Base-by-base conservation (phyloP, 2,888 invertebrate species). In the Unio pictorum region DNA sequence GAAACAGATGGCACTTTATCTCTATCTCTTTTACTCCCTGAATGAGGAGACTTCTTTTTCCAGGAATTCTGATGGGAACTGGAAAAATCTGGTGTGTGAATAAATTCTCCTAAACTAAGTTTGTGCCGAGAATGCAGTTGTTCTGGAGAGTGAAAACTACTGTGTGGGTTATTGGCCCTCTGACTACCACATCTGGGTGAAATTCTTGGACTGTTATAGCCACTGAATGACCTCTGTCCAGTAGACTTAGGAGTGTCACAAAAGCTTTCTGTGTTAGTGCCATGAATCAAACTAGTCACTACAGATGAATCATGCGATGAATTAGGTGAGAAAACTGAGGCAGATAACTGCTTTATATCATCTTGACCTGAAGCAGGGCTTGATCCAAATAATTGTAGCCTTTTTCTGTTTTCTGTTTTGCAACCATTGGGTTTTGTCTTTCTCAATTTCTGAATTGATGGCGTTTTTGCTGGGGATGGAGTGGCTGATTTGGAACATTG, bases 391-490 rank as follows among this genome's bases (percentile, higher is more conserved):
- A 85, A 68, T 70, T 85, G 84, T 23, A 82, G 78, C 55, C 84
- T 71, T 54, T 83, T 84, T 7, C 74, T 60, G 65, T 72, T 74
- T 6, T 69, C 69, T 6, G 67, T 17, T 28, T 66, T 61, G 28
- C 61, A 64, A 55, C 69, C 75, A 56, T 70, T 69, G 15, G 68
- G 64, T 3, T 66, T 68, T 30, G 76, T 62, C 57, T 79, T 81
- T 61, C 74, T 75, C 23, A 81, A 34, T 72, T 80, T 84, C 63
- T 81, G 76, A 64, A 79, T 65, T 15, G 78, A 79, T n/a, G 84
- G 85, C 8, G 85, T 87, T 69, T 87, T 87, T 4, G 81, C 81
- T 20, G 87, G 87, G 15, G 87, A 85, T 45, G 82, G 81, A n/a
- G 75, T 83, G 3, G 81, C 79, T 20, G 85, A 84, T 54, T 80